Base-by-base conservation (phyloP, 2,797 vertebrate genomes). In the Lutjanus argentimaculatus region DNA sequence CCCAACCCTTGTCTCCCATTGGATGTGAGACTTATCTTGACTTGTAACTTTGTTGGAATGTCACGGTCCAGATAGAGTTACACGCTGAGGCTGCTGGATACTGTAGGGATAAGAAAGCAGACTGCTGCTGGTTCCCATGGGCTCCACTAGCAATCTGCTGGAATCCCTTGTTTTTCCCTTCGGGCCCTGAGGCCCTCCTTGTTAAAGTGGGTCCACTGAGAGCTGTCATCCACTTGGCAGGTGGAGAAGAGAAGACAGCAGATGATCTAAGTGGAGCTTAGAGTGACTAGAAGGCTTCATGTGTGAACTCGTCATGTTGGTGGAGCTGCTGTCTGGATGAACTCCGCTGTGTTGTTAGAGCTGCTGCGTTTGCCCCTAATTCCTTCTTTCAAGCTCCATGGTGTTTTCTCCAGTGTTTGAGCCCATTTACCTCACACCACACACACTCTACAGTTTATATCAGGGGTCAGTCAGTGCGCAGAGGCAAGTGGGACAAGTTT, bases 151-250 rank as follows among this genome's bases (percentile, higher is more conserved):
- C 88, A 80, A 88, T 85, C 79, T 82, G 83, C 77, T 87, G 36
- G 82, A 89, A 85, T 88, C 71, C 71, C 55, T 81, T 86, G 51
- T 85, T 85, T 83, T 75, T 67, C 75, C 80, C 65, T 68, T 51
- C 16, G 74, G 83, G 81, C 67, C 82, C 78, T 1, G 21, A 78
- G 82, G 84, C 86, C 75, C 72, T 79, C 57, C 82, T 91, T 91
- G 81, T 93, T 89, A 88, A 88, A 90, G 74, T 72, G 30, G 72
- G 67, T 87, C 91, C 89, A 42, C 73, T 46, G 89, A 90, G 90
- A 89, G 69, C 82, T 84, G 89, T 85, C 88, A 84, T 86, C 83
- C 77, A 79, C 67, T 89, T 86, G 83, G 89, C 88, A 91, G 85
- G 81, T 88, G 73, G 75, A 86, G 83, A 82, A 76, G 75, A 88